Base-by-base conservation (phyloP, 2,888 invertebrate species). In the Folsomia manolachei region DNA sequence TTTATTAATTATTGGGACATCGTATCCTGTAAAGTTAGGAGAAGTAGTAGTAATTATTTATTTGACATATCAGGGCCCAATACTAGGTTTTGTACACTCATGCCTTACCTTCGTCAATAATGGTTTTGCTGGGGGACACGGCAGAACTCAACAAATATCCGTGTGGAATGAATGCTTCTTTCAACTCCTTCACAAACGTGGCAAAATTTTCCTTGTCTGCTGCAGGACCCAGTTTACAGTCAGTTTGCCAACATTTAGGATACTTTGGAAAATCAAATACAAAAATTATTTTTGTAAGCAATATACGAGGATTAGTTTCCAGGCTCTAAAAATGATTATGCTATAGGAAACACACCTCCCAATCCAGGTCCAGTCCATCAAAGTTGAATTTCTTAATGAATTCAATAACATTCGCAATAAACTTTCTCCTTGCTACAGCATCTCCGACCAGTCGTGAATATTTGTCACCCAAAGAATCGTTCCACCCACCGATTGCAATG, bases 401-500 rank as follows among this genome's bases (percentile, higher is more conserved):
- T 80, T 91, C 88, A 0, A 92, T 78, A 0, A 90, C 90, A 80
- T 93, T 90, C 0, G 88, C 85, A 19, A 93, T 88, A 82, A 95
- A 95, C 76, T 88, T 88, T 27, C 88, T 86, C 71, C 94, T 86
- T 0, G 92, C 89, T 0, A 88, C 84, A 0, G 90, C 87, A 82
- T 88, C 91, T 83, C 91, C 90, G 0, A 93, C 94, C 39, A 95
- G 85, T 61, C 90, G 88, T 0, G 93, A 91, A 84, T 95, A 95
- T 82, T 95, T 95, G 83, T 93, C 91, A 1, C 93, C 94, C 0
- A 91, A 91, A 0, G 94, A 95, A 84, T 96, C 95, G 82, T 94
- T 95, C 96, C 96, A 96, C 0, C 96, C 97, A 4, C 97, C 97
- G 72, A 97, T 89, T 0, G 95, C 95, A 1, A 97, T 86, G 0